Evolutionary conservation across 2,797 vertebrate genomes (phyloP), one percentile per base, ranked within the genome.

Genomic region (Brachyalestes nurse): DNA sequence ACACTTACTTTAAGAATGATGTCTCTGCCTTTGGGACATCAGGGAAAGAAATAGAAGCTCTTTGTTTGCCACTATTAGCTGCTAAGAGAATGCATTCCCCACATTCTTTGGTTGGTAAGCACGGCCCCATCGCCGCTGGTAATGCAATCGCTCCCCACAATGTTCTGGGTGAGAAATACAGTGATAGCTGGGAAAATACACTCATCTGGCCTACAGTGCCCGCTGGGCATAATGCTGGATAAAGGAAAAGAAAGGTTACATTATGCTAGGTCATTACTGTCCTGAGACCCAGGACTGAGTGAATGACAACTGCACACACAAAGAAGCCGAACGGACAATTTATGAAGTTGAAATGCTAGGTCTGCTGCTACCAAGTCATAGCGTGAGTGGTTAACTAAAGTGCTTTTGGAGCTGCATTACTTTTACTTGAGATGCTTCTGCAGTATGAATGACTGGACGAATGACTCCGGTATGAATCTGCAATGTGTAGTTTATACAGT

Each of bases 141-240:
- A 92, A 90, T 90, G 92, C 88, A 88, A 88, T 91, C 91, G 88
- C 86, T 85, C 83, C 89, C 89, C 90, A 91, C 62, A 90, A 90
- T 90, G 90, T 89, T 90, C 87, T 89, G 84, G 85, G 90, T 90
- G 88, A 93, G 88, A 91, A 93, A 92, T 88, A 88, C 87, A 87
- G 85, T 25, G 13, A 80, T 73, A 71, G 78, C 67, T 67, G 47
- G 23, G 60, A 70, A 16, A 28, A 75, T 47, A 76, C 17, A 61
- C 14, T 65, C 21, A 49, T 72, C 40, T 79, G 73, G 14, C n/a
- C 34, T 21, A 47, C 47, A 38, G 21, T 72, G 57, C 79, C 73
- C 57, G n/a, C 38, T 75, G 65, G 72, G 45, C 53, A 75, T 80
- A 47, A 69, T 0, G 3, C 19, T 13, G 64, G 21, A 61, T 61